Base-by-base conservation (phyloP, 2,113 vertebrate species). In the Romanogobio albipinnatus region DNA sequence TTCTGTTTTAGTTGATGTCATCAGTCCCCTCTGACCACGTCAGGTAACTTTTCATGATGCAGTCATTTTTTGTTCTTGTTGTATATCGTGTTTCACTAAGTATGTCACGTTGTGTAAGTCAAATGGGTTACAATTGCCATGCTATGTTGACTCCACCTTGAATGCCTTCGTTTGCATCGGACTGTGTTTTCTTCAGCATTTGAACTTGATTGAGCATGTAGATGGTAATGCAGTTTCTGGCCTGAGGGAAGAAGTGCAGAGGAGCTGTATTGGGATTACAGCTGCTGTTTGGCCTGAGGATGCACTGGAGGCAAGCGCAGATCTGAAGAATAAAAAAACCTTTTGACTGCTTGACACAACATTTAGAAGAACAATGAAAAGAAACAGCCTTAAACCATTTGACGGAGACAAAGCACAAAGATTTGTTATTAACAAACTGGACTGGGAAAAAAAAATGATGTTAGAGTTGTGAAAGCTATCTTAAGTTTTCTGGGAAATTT, bases 151-250 rank as follows among this genome's bases (percentile, higher is more conserved):
- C 26, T 80, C n/a, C 66, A 45, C 1, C 61, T 66, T 17, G 7
- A 66, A 15, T 79, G 33, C 5, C 7, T 56, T 62, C 15, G 45
- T 85, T 61, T 80, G 47, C 64, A 22, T 51, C 29, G n/a, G 15
- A 13, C 26, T n/a, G 26, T 68, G 45, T 71, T 82, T 71, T 82
- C 47, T 56, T 45, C 36, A 24, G 47, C 29, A 22, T 51, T 36
- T 24, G 10, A 26, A 26, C 49, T 66, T 64, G 11, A 58, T 49
- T 45, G 64, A 49, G 62, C 22, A 7, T 17, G 61, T 85, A 10
- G 61, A 59, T 61, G 84, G 10, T 80, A 47, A 80, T 80, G 76
- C 24, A 80, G 36, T 73, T 71, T 78, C 51, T 74, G 19, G 58
- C 84, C 84, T 53, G n/a, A 61, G 56, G 84, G 58, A 49, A 51